Percentiles rank a stretch among this genome's conserved stretches.
phyloP scores from a whole-genome alignment of 2,797 vertebrate genomes.

The Okamejei kenojei region DNA sequence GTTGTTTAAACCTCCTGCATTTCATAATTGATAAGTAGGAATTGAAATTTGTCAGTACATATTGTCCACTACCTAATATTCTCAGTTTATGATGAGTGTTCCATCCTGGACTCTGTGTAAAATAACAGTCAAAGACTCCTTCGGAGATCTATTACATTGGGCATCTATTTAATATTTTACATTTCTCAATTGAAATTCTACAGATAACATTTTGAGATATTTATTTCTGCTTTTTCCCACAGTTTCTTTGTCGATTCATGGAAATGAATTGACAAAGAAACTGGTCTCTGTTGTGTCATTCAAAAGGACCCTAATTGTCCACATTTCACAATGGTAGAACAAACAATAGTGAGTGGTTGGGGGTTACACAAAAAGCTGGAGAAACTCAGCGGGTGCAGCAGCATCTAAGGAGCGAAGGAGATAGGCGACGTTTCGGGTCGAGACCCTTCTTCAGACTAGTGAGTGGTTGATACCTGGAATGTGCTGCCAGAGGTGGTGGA shows the following conservation, averaged over 20 bases:
- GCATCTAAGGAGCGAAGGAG: too few relatives aligned
- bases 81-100: constrained; percentile 1
- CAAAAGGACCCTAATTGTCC: too few relatives aligned
- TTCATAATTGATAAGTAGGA: constrained; percentile 24
- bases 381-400: too few relatives aligned
- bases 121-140: not conserved
- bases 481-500: too few relatives aligned
- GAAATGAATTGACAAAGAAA: too few relatives aligned
- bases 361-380: too few relatives aligned
- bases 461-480: too few relatives aligned
- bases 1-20: constrained; percentile 19
- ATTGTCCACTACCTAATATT: not conserved
- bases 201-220: not conserved
- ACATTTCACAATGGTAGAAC: not conserved
- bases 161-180: not conserved
- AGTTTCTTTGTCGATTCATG: not conserved
- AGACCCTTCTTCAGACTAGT: too few relatives aligned
- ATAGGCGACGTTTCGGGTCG: too few relatives aligned
- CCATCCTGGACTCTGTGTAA: not conserved
- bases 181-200: not conserved
- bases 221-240: not conserved
- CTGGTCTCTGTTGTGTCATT: not conserved
- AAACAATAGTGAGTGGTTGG: too few relatives aligned
- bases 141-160: not conserved
- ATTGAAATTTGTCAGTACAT: not conserved